These are phyloP conservation scores for Gryllus bimaculatus DNA, from an alignment of 1,140 invertebrate genomes.

Conservation along the genomic window DNA sequence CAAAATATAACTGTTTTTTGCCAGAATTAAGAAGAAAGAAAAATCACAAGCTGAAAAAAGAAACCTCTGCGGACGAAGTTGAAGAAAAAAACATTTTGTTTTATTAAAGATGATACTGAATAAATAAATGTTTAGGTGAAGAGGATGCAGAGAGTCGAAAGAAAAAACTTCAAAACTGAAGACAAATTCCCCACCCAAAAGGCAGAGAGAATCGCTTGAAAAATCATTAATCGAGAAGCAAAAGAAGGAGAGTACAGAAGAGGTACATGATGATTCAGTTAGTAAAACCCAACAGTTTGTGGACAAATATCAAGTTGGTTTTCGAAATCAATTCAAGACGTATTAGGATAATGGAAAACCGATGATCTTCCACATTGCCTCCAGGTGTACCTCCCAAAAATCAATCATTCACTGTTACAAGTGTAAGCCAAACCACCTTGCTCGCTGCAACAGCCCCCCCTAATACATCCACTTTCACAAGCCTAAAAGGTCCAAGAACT, in stretches of 20 bases:
- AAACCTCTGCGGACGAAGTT: constrained; percentile 28
- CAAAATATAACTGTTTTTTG: constrained; percentile 10
- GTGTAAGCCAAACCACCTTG: neutral
- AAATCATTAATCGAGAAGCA: constrained; percentile 20
- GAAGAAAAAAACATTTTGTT: constrained; percentile 25
- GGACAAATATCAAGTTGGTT: constrained; percentile 22
- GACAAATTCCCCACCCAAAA: constrained; percentile 20
- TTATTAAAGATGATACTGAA: constrained; percentile 25
- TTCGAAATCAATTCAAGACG: constrained; percentile 20
- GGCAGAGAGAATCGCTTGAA: constrained; percentile 16
- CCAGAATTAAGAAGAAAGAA: constrained; percentile 43
- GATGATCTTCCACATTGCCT: constrained; percentile 20
- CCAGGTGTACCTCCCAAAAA: constrained; percentile 20
- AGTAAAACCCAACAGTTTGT: constrained; percentile 20
- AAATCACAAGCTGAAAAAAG: constrained; percentile 23
- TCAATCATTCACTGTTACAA: constrained; percentile 11
- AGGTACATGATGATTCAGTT: constrained; percentile 28
- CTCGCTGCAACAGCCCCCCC: neutral
- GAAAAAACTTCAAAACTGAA: constrained; percentile 30
- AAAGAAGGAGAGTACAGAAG: constrained; percentile 31
- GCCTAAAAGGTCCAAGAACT: constrained; percentile 35
- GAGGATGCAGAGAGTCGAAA: constrained; percentile 24
- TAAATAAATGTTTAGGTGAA: constrained; percentile 21
- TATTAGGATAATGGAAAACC: constrained; percentile 18
- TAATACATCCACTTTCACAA: constrained; percentile 6